Percentiles rank a stretch among this genome's conserved stretches.
These are phyloP conservation scores for Archips xylosteana DNA, from an alignment of 2,888 invertebrate species.

Conservation along the genomic window DNA sequence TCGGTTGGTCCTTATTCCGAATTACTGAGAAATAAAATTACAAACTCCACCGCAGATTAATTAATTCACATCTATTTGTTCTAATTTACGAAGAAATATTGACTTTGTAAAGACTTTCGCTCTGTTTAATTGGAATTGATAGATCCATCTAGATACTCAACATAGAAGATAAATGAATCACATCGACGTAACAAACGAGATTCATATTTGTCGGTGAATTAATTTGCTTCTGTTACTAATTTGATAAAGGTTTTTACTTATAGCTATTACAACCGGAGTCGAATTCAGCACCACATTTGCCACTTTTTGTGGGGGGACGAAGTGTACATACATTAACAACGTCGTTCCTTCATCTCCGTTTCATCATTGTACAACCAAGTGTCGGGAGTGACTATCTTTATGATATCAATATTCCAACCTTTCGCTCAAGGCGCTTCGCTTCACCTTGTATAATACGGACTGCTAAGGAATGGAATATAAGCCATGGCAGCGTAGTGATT, in stretches of 20 bases:
- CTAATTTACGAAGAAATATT: not conserved
- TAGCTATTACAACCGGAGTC: too few species aligned
- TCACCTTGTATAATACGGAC: too few species aligned
- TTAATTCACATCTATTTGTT: not conserved
- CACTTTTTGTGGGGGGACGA: too few species aligned
- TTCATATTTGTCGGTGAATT: not conserved
- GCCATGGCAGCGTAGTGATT: too few species aligned
- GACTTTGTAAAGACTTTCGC: not conserved
- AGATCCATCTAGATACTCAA: not conserved
- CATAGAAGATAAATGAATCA: not conserved
- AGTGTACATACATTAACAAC: too few species aligned
- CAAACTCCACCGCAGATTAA: not conserved
- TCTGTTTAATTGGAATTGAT: slow-evolving; percentile 1
- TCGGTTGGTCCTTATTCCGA: not conserved
- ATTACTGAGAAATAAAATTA: not conserved
- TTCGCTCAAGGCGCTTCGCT: too few species aligned
- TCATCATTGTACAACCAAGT: too few species aligned
- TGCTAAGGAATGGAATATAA: too few species aligned
- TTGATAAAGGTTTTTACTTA: not conserved
- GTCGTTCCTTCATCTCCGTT: too few species aligned
- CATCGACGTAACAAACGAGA: not conserved
- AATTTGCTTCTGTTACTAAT: not conserved
- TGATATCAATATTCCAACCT: too few species aligned
- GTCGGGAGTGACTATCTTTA: too few species aligned
- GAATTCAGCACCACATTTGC: too few species aligned